These are phyloP conservation scores for Chydorus sphaericus DNA, from an alignment of 2,888 invertebrate species.

Conservation along the genomic window DNA sequence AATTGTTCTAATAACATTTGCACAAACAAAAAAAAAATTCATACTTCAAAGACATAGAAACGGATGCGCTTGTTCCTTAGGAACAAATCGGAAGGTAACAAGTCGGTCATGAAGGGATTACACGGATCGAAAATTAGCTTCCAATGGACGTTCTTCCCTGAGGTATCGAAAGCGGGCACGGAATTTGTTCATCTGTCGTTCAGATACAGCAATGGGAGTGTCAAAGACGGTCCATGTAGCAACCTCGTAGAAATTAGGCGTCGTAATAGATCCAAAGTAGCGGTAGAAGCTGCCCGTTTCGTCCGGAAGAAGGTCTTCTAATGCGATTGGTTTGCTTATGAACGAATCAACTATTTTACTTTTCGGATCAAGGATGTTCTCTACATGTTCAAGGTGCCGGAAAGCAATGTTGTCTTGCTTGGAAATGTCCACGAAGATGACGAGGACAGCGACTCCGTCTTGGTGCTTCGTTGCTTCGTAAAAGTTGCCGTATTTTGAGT, in stretches of 20 bases:
- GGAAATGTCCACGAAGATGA: conserved; percentile 36
- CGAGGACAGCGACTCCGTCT: conserved; percentile 47
- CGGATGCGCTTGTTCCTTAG: too few species aligned
- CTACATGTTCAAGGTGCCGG: background rate
- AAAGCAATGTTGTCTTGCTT: background rate
- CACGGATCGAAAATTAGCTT: too few species aligned
- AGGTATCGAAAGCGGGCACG: too few species aligned
- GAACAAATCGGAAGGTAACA: too few species aligned
- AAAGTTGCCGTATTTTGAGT: conserved; percentile 36
- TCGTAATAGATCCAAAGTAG: background rate
- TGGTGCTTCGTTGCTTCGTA: conserved; percentile 36
- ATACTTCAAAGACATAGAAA: too few species aligned
- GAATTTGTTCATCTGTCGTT: background rate
- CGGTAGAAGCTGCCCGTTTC: background rate
- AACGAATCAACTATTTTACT: too few species aligned
- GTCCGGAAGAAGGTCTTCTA: background rate
- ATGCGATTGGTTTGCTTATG: background rate
- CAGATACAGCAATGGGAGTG: background rate
- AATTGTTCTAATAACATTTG: too few species aligned
- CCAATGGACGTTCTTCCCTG: too few species aligned
- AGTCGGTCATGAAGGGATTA: too few species aligned
- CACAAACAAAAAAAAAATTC: too few species aligned
- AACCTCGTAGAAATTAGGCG: background rate
- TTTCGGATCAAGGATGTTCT: background rate
- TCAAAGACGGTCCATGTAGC: background rate